A percentile compares a stretch with the other conserved stretches of the same genome.
Conservation (phyloP, 2,888 invertebrate species). For the Euzetes globulus region DNA sequence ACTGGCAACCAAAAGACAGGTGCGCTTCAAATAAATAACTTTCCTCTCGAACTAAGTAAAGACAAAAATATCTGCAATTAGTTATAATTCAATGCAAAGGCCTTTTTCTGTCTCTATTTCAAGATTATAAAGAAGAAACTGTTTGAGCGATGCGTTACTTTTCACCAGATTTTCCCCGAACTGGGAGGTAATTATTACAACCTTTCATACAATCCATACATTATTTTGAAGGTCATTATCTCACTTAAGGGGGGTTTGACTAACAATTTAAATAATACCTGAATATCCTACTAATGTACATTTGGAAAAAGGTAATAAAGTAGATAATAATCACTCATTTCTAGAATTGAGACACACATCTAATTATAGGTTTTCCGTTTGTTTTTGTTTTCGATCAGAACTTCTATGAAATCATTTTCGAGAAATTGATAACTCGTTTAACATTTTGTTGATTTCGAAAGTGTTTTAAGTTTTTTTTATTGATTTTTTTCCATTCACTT, state of each 20-base stretch:
- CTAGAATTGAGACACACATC: not conserved
- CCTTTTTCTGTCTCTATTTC: conserved; percentile 1
- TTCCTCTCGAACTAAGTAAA: not conserved
- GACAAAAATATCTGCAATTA: not conserved
- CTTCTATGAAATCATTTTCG: not conserved
- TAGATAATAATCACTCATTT: not conserved
- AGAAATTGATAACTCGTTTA: not conserved
- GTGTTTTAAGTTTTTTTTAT: too few species aligned
- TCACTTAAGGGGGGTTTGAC: not conserved
- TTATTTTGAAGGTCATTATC: conserved; percentile 14
- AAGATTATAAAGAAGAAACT: not conserved
- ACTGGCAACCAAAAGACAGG: not conserved
- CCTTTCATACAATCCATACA: conserved; percentile 9
- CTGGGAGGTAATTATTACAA: conserved; percentile 11
- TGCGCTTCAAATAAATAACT: conserved; percentile 28
- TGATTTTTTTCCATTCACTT: too few species aligned
- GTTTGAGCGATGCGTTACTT: conserved; percentile 18
- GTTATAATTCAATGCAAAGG: not conserved
- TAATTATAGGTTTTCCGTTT: conserved; percentile 4
- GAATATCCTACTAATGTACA: not conserved
- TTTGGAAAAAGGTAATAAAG: not conserved
- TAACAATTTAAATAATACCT: not conserved
- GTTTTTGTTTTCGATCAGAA: not conserved
- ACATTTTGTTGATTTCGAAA: too few species aligned
- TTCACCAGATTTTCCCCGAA: conserved; percentile 29